A percentile compares a stretch with the other conserved stretches of the same genome.
Conservation (phyloP, 2,113 vertebrate species). For the Alouatta palliata region DNA sequence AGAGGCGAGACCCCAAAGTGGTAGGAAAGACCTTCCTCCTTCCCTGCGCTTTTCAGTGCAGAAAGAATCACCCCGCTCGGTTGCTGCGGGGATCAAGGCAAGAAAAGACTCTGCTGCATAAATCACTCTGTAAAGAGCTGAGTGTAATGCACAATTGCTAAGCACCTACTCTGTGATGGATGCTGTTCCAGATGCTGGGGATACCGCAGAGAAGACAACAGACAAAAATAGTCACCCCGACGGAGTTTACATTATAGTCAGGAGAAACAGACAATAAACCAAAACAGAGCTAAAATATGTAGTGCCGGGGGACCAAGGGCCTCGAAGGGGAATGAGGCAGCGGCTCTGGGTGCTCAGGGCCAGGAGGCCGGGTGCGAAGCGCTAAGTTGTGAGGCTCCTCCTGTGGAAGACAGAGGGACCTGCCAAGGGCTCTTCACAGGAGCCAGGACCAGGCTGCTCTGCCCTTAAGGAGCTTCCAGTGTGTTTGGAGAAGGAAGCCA, state of each 20-base stretch:
- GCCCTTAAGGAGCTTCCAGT: neutral
- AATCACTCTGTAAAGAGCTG: neutral
- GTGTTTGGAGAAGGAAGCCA: neutral
- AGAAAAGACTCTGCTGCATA: neutral
- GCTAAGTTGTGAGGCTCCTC: neutral
- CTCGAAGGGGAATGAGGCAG: fast-evolving
- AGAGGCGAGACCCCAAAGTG: neutral
- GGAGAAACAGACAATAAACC: neutral
- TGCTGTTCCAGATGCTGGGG: neutral
- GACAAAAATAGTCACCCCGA: neutral
- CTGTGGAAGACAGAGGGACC: neutral
- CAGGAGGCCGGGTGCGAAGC: neutral
- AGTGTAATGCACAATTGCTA: neutral
- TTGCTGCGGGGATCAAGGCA: neutral
- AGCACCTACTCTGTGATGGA: neutral
- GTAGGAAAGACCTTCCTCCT: neutral
- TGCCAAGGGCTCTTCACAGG: neutral
- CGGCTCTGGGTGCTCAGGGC: fast-evolving
- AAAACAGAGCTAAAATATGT: neutral
- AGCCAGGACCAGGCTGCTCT: neutral
- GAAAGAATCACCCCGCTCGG: neutral
- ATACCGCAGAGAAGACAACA: neutral
- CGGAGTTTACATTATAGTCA: neutral
- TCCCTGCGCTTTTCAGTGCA: fast-evolving
- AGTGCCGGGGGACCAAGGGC: neutral